A percentile compares a stretch with the other conserved stretches of the same genome.
Conservation (phyloP, 2,797 vertebrate genomes). For the Trachurus trachurus region DNA sequence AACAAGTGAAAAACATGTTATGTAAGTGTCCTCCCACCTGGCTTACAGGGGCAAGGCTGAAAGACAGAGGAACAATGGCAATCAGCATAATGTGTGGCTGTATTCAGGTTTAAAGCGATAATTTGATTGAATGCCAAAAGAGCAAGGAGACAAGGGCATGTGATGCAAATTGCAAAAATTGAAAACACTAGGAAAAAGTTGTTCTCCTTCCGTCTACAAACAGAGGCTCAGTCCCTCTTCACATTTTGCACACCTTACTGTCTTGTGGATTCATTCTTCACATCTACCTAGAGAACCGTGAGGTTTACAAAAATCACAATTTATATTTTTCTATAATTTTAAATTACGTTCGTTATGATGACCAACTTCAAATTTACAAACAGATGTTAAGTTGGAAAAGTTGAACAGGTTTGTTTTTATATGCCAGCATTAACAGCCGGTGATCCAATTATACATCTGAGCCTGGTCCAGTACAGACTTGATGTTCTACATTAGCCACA, state of each 20-base stretch:
- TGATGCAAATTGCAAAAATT: constrained; percentile 26
- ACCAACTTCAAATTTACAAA: too few species aligned
- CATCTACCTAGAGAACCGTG: background rate
- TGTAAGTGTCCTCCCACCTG: constrained; percentile 33
- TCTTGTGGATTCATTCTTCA: background rate
- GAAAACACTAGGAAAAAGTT: background rate
- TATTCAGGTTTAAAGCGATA: constrained; percentile 42
- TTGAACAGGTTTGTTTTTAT: too few species aligned
- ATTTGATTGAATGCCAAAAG: constrained; percentile 52
- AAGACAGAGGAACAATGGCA: constrained; percentile 40
- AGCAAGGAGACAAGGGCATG: constrained; percentile 21
- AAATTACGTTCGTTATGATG: too few species aligned
- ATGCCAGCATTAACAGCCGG: too few species aligned
- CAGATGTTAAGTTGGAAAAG: background rate
- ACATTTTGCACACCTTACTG: background rate
- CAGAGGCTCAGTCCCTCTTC: background rate
- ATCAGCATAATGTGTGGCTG: constrained; percentile 23
- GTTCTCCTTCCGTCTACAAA: background rate
- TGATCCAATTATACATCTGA: too few species aligned
- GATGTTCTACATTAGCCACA: too few species aligned
- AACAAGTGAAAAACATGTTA: constrained; percentile 28
- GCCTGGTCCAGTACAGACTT: too few species aligned
- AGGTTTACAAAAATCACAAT: background rate
- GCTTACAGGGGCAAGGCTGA: constrained; percentile 18
- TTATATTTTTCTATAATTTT: background rate